These are phyloP conservation scores for Hypselothyrea guttata DNA, from an alignment of 2,888 invertebrate species.

Conservation along the genomic window DNA sequence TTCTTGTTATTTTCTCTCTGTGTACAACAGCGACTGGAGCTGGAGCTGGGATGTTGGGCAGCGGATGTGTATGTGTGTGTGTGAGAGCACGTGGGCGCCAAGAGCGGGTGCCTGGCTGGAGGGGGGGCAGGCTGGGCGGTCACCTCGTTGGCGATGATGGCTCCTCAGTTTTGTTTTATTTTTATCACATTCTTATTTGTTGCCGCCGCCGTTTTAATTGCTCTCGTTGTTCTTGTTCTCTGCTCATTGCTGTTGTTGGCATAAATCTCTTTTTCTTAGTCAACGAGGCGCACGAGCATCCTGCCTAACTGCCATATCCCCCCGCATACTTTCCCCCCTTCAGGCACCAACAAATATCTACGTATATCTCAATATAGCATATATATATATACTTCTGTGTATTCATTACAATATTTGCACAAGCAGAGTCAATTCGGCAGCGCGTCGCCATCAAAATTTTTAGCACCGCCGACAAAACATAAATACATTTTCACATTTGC, in stretches of 20 bases:
- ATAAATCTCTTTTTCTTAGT: conserved; percentile 46
- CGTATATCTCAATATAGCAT: too few species aligned
- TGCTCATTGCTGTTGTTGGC: conserved; percentile 35
- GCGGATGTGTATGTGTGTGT: conserved; percentile 6
- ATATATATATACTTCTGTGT: background rate
- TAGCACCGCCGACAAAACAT: background rate
- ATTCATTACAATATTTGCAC: conserved; percentile 41
- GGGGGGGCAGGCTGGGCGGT: conserved; percentile 1
- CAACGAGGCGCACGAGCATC: conserved; percentile 36
- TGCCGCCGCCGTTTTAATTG: conserved; percentile 63
- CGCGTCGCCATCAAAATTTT: conserved; percentile 21
- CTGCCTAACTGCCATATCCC: background rate
- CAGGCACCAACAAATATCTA: conserved; percentile 6
- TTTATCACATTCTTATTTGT: conserved; percentile 63
- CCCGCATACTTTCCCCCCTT: background rate
- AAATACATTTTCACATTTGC: conserved; percentile 2
- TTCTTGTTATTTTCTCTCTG: too few species aligned
- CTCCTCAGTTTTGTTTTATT: conserved; percentile 63
- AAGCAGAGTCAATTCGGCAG: conserved; percentile 33
- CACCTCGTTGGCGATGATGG: conserved; percentile 46
- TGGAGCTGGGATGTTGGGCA: background rate
- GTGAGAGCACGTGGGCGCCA: conserved; percentile 8
- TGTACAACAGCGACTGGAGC: too few species aligned
- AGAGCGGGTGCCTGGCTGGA: background rate
- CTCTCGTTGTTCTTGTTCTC: conserved; percentile 34